Conservation (phyloP, 1,140 invertebrate genomes). For the Brachionus angularis region DNA sequence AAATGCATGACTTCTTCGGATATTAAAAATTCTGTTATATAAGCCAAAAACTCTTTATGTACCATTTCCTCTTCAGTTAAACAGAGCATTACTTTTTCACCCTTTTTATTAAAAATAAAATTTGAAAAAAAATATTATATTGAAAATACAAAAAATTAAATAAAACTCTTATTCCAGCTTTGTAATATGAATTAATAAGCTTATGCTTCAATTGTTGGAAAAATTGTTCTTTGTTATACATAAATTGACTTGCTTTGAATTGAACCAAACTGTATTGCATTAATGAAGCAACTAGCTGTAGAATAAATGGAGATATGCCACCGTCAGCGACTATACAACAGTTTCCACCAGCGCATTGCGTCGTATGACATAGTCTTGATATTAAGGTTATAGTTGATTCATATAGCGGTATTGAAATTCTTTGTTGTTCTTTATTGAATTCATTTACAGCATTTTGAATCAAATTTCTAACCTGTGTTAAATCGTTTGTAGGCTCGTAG, state of each 20-base stretch:
- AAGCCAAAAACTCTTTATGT: conserved; percentile 54
- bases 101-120: conserved; percentile 47
- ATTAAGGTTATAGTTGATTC: conserved; percentile 8
- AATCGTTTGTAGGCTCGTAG: conserved; percentile 11
- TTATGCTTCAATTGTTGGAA: conserved; percentile 5
- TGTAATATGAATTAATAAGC: conserved; percentile 10
- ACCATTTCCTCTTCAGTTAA: conserved; percentile 56
- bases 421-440: conserved; percentile 41
- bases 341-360: conserved; percentile 16
- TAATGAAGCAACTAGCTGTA: conserved; percentile 28
- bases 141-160: not conserved
- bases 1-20: conserved; percentile 54
- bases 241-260: conserved; percentile 42
- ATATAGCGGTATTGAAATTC: conserved; percentile 29
- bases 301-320: conserved; percentile 12
- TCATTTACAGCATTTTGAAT: conserved; percentile 19
- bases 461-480: not conserved
- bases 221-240: conserved; percentile 12
- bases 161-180: conserved; percentile 36
- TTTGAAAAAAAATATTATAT: not conserved
- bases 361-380: conserved; percentile 33
- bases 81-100: conserved; percentile 54
- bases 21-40: conserved; percentile 56
- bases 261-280: conserved; percentile 20
- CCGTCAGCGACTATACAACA: conserved; percentile 43